Conservation (phyloP, 1,140 invertebrate genomes). For the Pentalonia nigronervosa region DNA sequence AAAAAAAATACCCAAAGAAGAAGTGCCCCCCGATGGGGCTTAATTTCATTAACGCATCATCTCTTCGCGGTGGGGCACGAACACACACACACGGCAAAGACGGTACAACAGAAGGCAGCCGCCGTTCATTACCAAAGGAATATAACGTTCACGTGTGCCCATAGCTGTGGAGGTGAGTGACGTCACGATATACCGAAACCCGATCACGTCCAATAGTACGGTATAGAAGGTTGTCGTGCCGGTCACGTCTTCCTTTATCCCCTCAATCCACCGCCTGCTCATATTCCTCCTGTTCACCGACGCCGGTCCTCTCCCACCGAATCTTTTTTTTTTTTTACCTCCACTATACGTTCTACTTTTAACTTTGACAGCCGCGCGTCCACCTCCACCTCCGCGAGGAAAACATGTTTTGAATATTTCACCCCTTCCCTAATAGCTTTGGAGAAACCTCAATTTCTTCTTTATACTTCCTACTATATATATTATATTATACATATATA, state of each 20-base stretch:
- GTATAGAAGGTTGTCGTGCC: slow-evolving; percentile 53
- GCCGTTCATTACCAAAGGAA: slow-evolving; percentile 52
- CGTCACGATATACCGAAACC: slow-evolving; percentile 56
- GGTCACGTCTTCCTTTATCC: slow-evolving; percentile 57
- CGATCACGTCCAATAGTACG: slow-evolving; percentile 55
- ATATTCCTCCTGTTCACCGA: not conserved
- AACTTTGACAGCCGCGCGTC: slow-evolving; percentile 49
- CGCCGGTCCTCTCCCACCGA: not conserved
- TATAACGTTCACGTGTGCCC: slow-evolving; percentile 43
- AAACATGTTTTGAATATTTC: slow-evolving; percentile 58
- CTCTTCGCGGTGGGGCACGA: not conserved
- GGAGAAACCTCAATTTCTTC: slow-evolving; percentile 55
- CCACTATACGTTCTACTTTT: slow-evolving; percentile 52
- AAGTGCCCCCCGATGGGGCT: slow-evolving; percentile 44
- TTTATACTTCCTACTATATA: not conserved
- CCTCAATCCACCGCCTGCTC: not conserved
- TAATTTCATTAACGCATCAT: slow-evolving; percentile 55
- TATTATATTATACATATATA: not conserved
- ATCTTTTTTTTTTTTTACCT: slow-evolving; percentile 54
- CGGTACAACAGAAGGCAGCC: slow-evolving; percentile 14
- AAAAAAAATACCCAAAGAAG: slow-evolving; percentile 21
- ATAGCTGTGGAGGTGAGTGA: not conserved
- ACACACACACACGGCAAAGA: not conserved
- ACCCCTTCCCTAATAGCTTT: slow-evolving; percentile 40
- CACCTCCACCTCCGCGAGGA: not conserved